These are phyloP conservation scores for Trisateles emortualis DNA, from an alignment of 2,888 invertebrate species.

Conservation along the genomic window DNA sequence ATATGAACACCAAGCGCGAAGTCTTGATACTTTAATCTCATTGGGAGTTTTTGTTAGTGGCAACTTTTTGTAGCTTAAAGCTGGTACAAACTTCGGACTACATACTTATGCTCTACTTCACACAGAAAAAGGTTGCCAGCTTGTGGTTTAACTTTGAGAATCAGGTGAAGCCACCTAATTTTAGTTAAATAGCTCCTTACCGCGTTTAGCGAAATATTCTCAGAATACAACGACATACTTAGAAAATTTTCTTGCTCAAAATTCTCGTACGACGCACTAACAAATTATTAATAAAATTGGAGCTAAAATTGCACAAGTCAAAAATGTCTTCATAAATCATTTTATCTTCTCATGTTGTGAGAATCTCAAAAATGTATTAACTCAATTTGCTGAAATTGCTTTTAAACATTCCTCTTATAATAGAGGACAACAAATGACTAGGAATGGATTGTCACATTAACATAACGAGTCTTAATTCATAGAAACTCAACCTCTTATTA, in stretches of 20 bases:
- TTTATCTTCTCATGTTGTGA: background rate
- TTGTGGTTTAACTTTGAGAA: background rate
- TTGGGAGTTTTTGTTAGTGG: constrained; percentile 19
- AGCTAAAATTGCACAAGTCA: background rate
- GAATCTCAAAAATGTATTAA: background rate
- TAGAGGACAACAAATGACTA: constrained; percentile 8
- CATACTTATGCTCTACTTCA: background rate
- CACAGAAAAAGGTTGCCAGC: background rate
- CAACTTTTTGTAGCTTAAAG: constrained; percentile 7
- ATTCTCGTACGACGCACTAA: constrained; percentile 22
- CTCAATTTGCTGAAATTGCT: background rate
- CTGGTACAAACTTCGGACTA: background rate
- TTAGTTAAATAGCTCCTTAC: background rate
- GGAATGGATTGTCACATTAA: constrained; percentile 3
- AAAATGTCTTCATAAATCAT: background rate
- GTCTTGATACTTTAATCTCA: constrained; percentile 43
- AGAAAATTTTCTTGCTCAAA: constrained; percentile 12
- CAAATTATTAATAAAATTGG: constrained; percentile 3
- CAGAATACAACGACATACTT: constrained; percentile 17
- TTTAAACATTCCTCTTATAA: background rate
- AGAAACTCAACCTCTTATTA: background rate
- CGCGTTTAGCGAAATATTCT: background rate
- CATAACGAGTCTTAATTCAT: constrained; percentile 7
- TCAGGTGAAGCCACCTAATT: background rate
- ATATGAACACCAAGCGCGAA: constrained; percentile 37